Percentiles rank a stretch among this genome's conserved stretches.
These are phyloP conservation scores for Apteryx owenii DNA, from an alignment of 2,113 vertebrate species.

Conservation along the genomic window DNA sequence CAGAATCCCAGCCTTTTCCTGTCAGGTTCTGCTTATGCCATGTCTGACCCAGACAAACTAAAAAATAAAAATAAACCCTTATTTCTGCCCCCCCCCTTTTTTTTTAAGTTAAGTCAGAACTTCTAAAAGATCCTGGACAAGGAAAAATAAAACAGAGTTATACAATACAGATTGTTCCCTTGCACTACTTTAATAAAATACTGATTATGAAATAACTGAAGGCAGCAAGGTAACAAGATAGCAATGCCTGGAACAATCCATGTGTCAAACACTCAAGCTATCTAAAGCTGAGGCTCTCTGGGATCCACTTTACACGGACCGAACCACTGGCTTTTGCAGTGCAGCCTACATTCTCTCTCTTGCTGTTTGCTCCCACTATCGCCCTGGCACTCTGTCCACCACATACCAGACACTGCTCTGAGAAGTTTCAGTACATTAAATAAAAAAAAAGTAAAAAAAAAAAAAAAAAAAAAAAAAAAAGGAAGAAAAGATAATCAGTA, in stretches of 20 bases:
- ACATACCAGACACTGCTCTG: background rate
- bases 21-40: background rate
- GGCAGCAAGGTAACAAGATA: background rate
- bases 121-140: background rate
- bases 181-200: background rate
- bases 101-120: background rate
- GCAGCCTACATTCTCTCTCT: background rate
- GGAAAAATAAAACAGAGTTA: background rate
- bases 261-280: background rate
- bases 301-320: background rate
- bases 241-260: background rate
- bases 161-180: background rate
- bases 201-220: background rate
- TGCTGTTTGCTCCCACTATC: background rate
- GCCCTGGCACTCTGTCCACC: background rate
- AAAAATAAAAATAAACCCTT: background rate
- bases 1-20: background rate
- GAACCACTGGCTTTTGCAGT: background rate
- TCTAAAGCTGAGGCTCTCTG: background rate
- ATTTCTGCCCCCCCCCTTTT: too few relatives aligned
- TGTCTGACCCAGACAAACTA: background rate
- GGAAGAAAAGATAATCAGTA: background rate
- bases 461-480: background rate
- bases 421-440: background rate
- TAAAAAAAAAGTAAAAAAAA: too few relatives aligned